Evolutionary conservation across 2,888 invertebrate species (phyloP).

Genomic region (Drosophila phalerata): DNA sequence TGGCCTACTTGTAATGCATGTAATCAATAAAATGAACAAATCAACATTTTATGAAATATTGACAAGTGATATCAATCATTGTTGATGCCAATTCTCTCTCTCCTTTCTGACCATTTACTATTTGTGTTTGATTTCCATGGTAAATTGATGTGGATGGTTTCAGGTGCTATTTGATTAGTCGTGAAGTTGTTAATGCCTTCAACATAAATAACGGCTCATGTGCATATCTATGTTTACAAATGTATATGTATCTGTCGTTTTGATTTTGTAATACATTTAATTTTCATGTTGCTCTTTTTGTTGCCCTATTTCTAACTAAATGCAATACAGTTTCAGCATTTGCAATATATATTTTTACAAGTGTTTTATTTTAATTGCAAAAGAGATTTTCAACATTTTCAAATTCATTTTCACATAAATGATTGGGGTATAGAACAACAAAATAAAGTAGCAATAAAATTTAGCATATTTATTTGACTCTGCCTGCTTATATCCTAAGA

Average conservation of each 20-base stretch:
- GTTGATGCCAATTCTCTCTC: constrained; percentile 14
- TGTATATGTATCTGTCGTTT: neutral
- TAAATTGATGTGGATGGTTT: constrained; percentile 32
- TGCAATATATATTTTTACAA: neutral
- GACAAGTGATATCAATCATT: constrained; percentile 77
- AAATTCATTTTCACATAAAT: neutral
- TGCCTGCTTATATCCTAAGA: no score
- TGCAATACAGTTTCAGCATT: neutral
- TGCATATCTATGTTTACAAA: neutral
- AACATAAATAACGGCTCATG: constrained; percentile 9
- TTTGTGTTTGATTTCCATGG: constrained; percentile 30
- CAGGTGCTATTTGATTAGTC: constrained; percentile 56
- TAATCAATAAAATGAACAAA: constrained; percentile 78
- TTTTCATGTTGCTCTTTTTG: no score
- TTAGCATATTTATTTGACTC: no score
- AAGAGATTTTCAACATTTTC: neutral
- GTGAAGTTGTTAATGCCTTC: constrained; percentile 54
- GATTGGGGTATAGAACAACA: neutral
- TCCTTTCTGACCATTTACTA: constrained; percentile 21
- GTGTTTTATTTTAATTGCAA: constrained; percentile 24
- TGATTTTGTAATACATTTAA: neutral
- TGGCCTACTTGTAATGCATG: constrained; percentile 65
- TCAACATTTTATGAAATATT: constrained; percentile 79
- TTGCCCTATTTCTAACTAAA: neutral
- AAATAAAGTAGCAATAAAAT: neutral